phyloP scores from a whole-genome alignment of 2,888 invertebrate genomes.

The Acleris holmiana region DNA sequence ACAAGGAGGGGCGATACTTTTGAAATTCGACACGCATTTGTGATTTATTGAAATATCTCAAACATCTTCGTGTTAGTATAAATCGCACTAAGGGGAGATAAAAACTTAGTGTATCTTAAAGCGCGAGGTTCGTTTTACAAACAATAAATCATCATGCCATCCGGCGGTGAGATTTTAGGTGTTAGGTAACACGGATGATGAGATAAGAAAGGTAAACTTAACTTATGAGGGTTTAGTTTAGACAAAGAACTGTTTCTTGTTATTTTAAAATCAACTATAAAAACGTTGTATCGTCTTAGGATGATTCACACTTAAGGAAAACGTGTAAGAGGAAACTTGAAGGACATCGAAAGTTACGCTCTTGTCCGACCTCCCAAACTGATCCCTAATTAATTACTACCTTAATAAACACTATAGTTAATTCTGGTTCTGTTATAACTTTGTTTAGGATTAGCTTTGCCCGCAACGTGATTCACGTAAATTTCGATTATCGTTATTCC shows the following conservation, averaged over 20 bases:
- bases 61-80: slow-evolving; percentile 73
- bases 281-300: not conserved
- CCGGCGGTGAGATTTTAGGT: slow-evolving; percentile 70
- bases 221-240: slow-evolving; percentile 34
- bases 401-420: too few relatives aligned
- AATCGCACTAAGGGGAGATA: slow-evolving; percentile 77
- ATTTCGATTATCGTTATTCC: too few relatives aligned
- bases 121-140: slow-evolving; percentile 69
- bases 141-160: slow-evolving; percentile 76
- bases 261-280: slow-evolving; percentile 1
- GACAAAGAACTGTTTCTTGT: slow-evolving; percentile 33
- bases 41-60: slow-evolving; percentile 81
- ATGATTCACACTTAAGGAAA: too few relatives aligned
- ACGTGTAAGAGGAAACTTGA: too few relatives aligned
- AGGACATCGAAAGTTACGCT: too few relatives aligned
- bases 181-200: slow-evolving; percentile 55
- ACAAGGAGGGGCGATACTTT: slow-evolving; percentile 66
- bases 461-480: too few relatives aligned
- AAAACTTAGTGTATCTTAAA: slow-evolving; percentile 60
- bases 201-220: slow-evolving; percentile 39
- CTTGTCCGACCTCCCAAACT: too few relatives aligned
- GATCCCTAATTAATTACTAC: too few relatives aligned
- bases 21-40: slow-evolving; percentile 79
- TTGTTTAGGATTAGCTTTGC: too few relatives aligned
- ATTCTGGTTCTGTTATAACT: too few relatives aligned